Evolutionary conservation across 2,113 vertebrate genomes (phyloP).

Genomic region (Heptranchias perlo): DNA sequence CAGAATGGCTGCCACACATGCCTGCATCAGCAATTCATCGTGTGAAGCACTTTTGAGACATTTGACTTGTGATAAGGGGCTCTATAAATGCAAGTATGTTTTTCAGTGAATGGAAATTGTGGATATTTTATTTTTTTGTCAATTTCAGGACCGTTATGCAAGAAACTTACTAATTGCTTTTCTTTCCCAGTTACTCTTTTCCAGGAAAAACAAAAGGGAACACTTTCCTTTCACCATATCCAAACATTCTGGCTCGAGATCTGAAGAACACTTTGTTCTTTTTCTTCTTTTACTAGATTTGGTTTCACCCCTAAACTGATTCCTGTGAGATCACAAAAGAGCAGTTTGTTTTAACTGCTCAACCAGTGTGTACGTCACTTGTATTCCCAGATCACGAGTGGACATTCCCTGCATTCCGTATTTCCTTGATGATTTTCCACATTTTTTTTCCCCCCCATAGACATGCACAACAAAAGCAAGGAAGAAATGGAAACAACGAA

Average conservation of each 20-base stretch:
- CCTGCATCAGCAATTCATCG: neutral
- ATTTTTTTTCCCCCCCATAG: neutral
- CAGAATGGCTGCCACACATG: neutral
- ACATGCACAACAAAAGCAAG: neutral
- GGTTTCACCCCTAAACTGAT: neutral
- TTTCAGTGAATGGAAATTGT: neutral
- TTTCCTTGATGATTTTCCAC: neutral
- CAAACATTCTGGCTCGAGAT: neutral
- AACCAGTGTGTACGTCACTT: neutral
- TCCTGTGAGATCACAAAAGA: neutral
- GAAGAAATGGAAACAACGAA: neutral
- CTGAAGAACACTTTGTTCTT: constrained; percentile 13
- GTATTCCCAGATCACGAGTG: neutral
- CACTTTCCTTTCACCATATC: neutral
- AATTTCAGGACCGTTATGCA: neutral
- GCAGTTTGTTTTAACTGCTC: neutral
- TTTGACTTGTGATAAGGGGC: neutral
- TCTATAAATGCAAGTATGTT: neutral
- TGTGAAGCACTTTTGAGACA: neutral
- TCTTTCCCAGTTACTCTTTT: neutral
- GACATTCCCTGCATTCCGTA: neutral
- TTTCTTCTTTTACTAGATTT: neutral
- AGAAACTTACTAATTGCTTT: neutral
- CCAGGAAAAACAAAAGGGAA: constrained; percentile 13
- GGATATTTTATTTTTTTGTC: neutral